Conservation (phyloP, 2,888 invertebrate genomes). For the Lepetodrilus schrolli region DNA sequence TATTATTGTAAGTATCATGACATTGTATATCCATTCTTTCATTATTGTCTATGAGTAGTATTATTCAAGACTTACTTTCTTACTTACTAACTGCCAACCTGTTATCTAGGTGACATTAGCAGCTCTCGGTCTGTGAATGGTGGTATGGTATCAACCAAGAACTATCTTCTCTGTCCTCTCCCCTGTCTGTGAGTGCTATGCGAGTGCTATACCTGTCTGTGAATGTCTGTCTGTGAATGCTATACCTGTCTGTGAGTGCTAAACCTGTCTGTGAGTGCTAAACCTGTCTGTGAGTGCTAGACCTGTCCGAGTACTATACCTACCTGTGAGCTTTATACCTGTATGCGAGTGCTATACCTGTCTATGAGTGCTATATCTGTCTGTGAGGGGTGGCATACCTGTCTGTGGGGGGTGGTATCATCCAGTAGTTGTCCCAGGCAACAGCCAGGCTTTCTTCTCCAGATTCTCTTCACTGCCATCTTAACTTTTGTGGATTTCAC, state of each 20-base stretch:
- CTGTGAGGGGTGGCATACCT: too few relatives aligned
- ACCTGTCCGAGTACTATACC: neutral
- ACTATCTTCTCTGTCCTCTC: too few relatives aligned
- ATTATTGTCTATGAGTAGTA: neutral
- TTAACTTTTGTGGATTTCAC: neutral
- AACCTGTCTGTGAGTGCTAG: neutral
- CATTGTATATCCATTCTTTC: neutral
- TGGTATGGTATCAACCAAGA: too few relatives aligned
- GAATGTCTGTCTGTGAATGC: too few relatives aligned
- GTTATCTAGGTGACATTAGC: too few relatives aligned
- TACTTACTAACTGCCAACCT: too few relatives aligned
- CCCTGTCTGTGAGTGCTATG: too few relatives aligned
- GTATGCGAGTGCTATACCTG: neutral
- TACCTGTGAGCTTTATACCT: neutral
- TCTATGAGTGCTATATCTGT: neutral
- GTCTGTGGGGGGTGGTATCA: slow-evolving; percentile 34
- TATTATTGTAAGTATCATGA: too few relatives aligned
- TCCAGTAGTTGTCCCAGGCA: slow-evolving; percentile 36
- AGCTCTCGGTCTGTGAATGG: too few relatives aligned
- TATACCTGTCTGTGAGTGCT: neutral
- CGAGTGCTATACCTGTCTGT: too few relatives aligned
- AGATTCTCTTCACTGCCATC: neutral
- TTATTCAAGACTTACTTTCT: too few relatives aligned
- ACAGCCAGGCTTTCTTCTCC: neutral
- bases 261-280: neutral